These are phyloP conservation scores for Melolontha melolontha DNA, from an alignment of 2,888 invertebrate species.

Conservation along the genomic window DNA sequence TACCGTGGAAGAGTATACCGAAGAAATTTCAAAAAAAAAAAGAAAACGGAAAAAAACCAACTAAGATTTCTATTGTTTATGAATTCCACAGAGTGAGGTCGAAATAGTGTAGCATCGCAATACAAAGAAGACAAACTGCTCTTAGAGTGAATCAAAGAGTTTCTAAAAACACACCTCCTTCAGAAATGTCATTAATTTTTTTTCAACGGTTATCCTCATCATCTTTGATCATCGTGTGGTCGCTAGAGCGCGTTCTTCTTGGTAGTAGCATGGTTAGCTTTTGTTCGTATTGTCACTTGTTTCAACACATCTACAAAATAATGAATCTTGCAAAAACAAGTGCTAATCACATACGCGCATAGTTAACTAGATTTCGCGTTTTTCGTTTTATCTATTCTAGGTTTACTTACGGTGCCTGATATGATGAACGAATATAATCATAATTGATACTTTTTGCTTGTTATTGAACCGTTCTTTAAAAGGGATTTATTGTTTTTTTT, in stretches of 20 bases:
- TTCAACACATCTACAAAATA: conserved; percentile 13
- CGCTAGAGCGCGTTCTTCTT: conserved; percentile 8
- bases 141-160: conserved; percentile 20
- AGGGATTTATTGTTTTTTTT: conserved; percentile 1
- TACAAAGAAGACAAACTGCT: conserved; percentile 1
- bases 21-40: neutral
- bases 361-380: conserved; percentile 41
- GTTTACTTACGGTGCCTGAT: neutral
- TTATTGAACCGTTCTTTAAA: conserved; percentile 5
- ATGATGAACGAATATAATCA: conserved; percentile 8
- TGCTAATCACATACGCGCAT: conserved; percentile 37
- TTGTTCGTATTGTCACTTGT: conserved; percentile 22
- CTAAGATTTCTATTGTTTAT: conserved; percentile 41
- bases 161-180: conserved; percentile 37
- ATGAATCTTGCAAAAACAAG: conserved; percentile 26
- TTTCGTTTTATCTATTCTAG: neutral
- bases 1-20: too few species aligned
- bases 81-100: conserved; percentile 28
- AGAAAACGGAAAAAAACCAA: conserved; percentile 3
- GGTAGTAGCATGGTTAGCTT: conserved; percentile 19
- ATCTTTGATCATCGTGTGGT: neutral
- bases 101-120: conserved; percentile 14
- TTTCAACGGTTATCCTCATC: conserved; percentile 11
- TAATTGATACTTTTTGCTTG: conserved; percentile 7
- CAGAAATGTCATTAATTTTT: conserved; percentile 43